Evolutionary conservation across 1,140 invertebrate species (phyloP).

Genomic region (Drosophila parabipectinata): DNA sequence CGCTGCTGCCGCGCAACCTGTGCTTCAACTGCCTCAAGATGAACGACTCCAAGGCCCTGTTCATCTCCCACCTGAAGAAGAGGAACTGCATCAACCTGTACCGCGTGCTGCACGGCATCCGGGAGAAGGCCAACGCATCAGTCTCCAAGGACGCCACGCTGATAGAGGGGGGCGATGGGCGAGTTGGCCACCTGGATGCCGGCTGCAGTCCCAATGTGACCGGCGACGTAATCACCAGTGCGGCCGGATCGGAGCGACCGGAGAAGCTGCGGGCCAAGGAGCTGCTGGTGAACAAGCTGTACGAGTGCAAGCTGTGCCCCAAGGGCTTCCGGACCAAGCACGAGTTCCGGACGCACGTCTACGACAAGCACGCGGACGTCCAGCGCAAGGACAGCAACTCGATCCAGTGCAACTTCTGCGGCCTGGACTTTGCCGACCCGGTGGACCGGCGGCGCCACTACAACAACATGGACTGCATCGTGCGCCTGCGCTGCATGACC

Average conservation of each 20-base stretch:
- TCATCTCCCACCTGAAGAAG: conserved; percentile 83
- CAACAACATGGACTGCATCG: conserved; percentile 84
- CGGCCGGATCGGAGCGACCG: conserved; percentile 37
- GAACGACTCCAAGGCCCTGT: conserved; percentile 82
- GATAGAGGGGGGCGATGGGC: background rate
- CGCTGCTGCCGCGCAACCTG: conserved; percentile 73
- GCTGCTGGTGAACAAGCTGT: conserved; percentile 79
- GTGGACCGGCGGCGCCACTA: conserved; percentile 80
- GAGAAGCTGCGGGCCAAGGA: conserved; percentile 81
- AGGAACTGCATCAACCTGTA: conserved; percentile 83
- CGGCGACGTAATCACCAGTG: background rate
- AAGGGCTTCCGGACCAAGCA: conserved; percentile 81
- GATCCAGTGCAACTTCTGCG: conserved; percentile 78
- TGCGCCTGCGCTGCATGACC: conserved; percentile 80
- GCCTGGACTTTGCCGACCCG: conserved; percentile 79
- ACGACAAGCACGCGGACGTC: conserved; percentile 81
- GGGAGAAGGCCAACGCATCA: conserved; percentile 49
- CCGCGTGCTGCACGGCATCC: conserved; percentile 62
- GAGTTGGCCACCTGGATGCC: background rate
- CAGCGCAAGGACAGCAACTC: conserved; percentile 77
- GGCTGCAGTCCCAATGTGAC: conserved; percentile 15
- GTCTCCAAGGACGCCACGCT: background rate
- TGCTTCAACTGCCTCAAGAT: conserved; percentile 84
- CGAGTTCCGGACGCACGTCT: conserved; percentile 83
- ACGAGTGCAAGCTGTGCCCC: conserved; percentile 81